Evolutionary conservation across 2,113 vertebrate genomes (phyloP).

Genomic region (Athene cunicularia): DNA sequence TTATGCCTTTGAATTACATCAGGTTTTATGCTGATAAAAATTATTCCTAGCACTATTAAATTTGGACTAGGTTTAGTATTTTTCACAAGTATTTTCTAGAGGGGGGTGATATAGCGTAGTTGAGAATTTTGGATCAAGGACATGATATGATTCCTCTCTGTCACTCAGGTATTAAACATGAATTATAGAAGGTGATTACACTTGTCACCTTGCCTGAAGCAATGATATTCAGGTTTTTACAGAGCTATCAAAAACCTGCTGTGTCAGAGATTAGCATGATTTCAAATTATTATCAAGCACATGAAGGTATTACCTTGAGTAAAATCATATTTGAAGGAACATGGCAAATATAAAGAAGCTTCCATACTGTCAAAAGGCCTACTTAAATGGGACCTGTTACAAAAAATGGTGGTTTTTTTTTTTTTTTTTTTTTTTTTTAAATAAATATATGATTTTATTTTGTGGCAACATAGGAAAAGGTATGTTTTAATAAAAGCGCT

Average conservation of each 20-base stretch:
- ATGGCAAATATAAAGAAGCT: background rate
- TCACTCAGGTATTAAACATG: conserved; percentile 87
- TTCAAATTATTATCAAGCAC: conserved; percentile 72
- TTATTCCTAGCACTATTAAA: background rate
- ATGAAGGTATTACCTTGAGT: conserved; percentile 35
- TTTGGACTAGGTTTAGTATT: conserved; percentile 8
- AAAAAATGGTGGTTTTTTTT: background rate
- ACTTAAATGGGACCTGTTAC: background rate
- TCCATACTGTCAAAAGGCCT: background rate
- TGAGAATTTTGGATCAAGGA: conserved; percentile 80
- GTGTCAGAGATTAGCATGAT: conserved; percentile 83
- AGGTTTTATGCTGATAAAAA: background rate
- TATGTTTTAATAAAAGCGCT: background rate
- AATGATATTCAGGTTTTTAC: conserved; percentile 84
- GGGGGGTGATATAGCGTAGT: background rate
- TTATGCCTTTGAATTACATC: conserved; percentile 22
- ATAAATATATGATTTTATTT: background rate
- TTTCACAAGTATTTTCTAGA: conserved; percentile 48
- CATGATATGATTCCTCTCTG: conserved; percentile 67
- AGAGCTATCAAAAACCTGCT: conserved; percentile 83
- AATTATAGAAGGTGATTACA: conserved; percentile 86
- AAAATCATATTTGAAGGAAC: conserved; percentile 53
- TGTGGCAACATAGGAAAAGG: background rate
- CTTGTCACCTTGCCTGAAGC: conserved; percentile 89
- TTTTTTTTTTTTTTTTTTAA: background rate